Evolutionary conservation across 2,113 vertebrate species (phyloP).

Genomic region (Osmerus mordax): DNA sequence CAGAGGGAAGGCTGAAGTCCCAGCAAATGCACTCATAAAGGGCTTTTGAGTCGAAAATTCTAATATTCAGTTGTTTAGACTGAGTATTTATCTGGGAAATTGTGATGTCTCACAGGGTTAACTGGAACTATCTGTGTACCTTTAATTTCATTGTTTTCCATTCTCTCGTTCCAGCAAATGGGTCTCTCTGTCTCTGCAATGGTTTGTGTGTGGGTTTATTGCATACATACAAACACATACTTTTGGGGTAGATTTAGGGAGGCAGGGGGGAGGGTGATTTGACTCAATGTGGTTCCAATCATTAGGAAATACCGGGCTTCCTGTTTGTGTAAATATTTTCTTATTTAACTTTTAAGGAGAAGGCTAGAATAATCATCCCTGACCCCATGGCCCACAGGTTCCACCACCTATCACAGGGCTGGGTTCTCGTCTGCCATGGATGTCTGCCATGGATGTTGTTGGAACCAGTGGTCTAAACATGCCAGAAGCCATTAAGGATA

Average conservation of each 20-base stretch:
- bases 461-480: too few relatives aligned
- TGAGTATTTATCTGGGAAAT: not conserved
- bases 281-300: conserved; percentile 55
- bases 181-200: not conserved
- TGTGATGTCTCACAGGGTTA: not conserved
- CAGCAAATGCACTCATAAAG: not conserved
- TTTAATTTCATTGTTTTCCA: conserved; percentile 18
- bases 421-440: too few relatives aligned
- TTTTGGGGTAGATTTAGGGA: not conserved
- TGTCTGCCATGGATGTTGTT: too few relatives aligned
- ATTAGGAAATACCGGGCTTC: conserved; percentile 52
- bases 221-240: conserved; percentile 7
- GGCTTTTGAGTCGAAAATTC: not conserved
- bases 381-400: conserved; percentile 30
- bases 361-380: conserved; percentile 47
- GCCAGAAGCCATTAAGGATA: too few relatives aligned
- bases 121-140: not conserved
- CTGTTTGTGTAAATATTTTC: conserved; percentile 67
- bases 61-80: not conserved
- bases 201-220: not conserved
- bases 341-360: conserved; percentile 50
- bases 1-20: conserved; percentile 45
- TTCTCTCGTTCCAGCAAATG: not conserved
- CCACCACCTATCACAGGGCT: too few relatives aligned
- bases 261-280: conserved; percentile 6